phyloP scores from a whole-genome alignment of 2,797 vertebrate species.

The Hippocampus kuda region DNA sequence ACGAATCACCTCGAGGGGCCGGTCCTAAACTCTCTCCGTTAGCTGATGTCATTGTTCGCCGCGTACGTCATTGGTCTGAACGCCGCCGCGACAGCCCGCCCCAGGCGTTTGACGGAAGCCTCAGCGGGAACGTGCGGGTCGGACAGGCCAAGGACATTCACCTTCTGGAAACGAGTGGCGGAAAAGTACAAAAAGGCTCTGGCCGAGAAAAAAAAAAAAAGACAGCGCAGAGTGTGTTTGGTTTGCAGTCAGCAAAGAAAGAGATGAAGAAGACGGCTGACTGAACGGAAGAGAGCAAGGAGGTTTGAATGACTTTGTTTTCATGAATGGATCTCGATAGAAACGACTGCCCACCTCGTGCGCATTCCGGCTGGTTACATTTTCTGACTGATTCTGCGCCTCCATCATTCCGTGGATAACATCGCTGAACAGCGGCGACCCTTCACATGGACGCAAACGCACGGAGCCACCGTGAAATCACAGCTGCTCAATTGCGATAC shows the following conservation, averaged over 20 bases:
- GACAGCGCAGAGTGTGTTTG: slow-evolving; percentile 44
- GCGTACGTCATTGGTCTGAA: slow-evolving; percentile 41
- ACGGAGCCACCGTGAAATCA: slow-evolving; percentile 41
- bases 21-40: slow-evolving; percentile 47
- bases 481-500: slow-evolving; percentile 59
- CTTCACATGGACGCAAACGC: slow-evolving; percentile 14
- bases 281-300: slow-evolving; percentile 47
- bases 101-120: slow-evolving; percentile 42
- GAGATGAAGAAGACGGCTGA: slow-evolving; percentile 57
- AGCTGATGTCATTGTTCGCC: slow-evolving; percentile 58
- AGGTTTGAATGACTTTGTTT: slow-evolving; percentile 59
- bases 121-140: slow-evolving; percentile 47
- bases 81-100: slow-evolving; percentile 28
- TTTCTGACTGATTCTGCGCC: background rate
- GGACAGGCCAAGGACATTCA: slow-evolving; percentile 57
- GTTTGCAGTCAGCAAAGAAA: slow-evolving; percentile 48
- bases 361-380: background rate
- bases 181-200: slow-evolving; percentile 20
- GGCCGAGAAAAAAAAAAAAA: slow-evolving; percentile 19
- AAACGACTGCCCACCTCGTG: slow-evolving; percentile 44
- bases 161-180: slow-evolving; percentile 23
- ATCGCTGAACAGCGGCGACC: slow-evolving; percentile 33
- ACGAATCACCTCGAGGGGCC: slow-evolving; percentile 57
- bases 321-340: slow-evolving; percentile 60
- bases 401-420: slow-evolving; percentile 30